Base-by-base conservation (phyloP, 2,113 vertebrate species). In the Tor tambroides region DNA sequence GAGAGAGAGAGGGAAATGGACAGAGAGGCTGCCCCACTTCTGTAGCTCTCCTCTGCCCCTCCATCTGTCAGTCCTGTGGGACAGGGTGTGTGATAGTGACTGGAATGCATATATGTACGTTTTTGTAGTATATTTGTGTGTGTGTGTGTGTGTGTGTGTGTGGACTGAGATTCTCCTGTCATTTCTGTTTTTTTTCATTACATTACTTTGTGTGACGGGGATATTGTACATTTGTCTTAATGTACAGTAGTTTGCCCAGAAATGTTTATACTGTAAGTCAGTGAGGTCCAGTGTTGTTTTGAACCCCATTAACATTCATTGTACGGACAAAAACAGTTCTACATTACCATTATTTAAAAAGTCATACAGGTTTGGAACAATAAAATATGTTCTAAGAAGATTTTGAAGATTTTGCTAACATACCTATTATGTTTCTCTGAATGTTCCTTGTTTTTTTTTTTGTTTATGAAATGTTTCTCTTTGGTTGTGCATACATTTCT, bases 51-150 rank as follows among this genome's bases (percentile, higher is more conserved):
- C 38, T 86, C 65, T 83, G 89, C 88, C 90, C 90, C 86, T 93
- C 94, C 94, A 94, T 95, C 93, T 94, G 94, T 92, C 92, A 89
- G 89, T 92, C 92, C 91, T 85, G 26, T 84, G 93, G 91, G 93
- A 93, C 89, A 74, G 71, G 80, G 86, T 89, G 90, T 89, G 87
- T 90, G 80, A 74, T 46, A 80, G 32, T 21, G 15, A 49, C 23
- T 63, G 78, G 63, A 89, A 85, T 83, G 54, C 65, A 32, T 75
- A 54, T 82, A 21, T 51, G 30, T 30, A 41, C 0, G 23, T 30
- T 41, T 82, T 12, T 83, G 86, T 80, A 74, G 38, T 74, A 54
- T 87, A 38, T 88, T 80, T n/a, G 9, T 76, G 81, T 1, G 49
- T 82, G 63, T 87, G 74, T 76, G n/a, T 83, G 30, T 89, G 30